Evolutionary conservation across 2,888 invertebrate species (phyloP).

Genomic region (Abrostola tripartita): DNA sequence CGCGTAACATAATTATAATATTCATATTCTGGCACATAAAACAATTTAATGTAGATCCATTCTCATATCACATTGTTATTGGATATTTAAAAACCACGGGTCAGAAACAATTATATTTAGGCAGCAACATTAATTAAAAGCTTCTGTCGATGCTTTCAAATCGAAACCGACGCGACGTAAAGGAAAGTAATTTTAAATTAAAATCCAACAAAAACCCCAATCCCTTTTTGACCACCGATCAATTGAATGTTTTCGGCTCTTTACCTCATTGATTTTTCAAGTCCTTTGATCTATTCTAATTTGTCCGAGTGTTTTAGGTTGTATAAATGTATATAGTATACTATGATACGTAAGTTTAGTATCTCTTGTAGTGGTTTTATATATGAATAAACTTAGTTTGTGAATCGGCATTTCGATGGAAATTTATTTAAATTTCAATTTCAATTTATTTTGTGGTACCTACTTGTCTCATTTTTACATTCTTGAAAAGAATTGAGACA

Average conservation of each 20-base stretch:
- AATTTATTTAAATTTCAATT: no score
- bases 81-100: slow-evolving; percentile 14
- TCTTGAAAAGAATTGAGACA: no score
- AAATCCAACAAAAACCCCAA: slow-evolving; percentile 79
- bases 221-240: slow-evolving; percentile 75
- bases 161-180: slow-evolving; percentile 56
- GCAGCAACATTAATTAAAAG: slow-evolving; percentile 56
- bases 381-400: not conserved
- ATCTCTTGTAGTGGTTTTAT: not conserved
- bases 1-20: no score
- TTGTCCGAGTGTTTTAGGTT: slow-evolving; percentile 59
- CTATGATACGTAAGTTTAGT: no score
- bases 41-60: not conserved
- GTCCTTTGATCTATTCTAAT: slow-evolving; percentile 79
- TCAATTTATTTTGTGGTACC: no score
- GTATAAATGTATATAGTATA: slow-evolving; percentile 8
- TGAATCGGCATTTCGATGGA: no score
- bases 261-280: slow-evolving; percentile 76
- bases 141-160: slow-evolving; percentile 49
- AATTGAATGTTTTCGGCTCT: slow-evolving; percentile 78
- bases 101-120: slow-evolving; percentile 28
- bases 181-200: slow-evolving; percentile 79
- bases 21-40: no score
- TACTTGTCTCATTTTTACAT: no score
- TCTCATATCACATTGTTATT: not conserved